Percentiles rank a stretch among this genome's conserved stretches.
These are phyloP conservation scores for Schizaphis graminum DNA, from an alignment of 2,888 invertebrate genomes.

Conservation along the genomic window DNA sequence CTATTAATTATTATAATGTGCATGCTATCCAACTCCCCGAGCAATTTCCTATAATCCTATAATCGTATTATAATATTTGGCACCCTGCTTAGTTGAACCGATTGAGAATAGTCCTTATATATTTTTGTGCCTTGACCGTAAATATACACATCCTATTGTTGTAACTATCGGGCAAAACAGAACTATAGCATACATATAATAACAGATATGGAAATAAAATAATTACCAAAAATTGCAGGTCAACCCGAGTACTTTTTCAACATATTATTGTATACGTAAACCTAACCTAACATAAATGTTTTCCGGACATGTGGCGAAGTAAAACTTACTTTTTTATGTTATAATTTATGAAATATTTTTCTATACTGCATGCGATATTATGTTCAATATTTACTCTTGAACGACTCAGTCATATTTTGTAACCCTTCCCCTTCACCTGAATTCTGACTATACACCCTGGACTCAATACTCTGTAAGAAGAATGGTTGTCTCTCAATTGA, in stretches of 20 bases:
- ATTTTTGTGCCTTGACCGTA: background rate
- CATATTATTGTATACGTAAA: background rate
- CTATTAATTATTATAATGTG: background rate
- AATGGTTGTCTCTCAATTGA: background rate
- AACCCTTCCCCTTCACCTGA: background rate
- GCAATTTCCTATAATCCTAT: background rate
- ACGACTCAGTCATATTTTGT: background rate
- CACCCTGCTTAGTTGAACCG: background rate
- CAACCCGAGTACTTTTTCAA: background rate
- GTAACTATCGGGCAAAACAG: background rate
- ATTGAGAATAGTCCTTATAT: background rate
- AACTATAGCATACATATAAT: background rate
- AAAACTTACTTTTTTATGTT: background rate
- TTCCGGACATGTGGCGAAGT: background rate
- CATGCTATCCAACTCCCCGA: background rate
- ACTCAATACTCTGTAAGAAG: background rate
- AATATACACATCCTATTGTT: background rate
- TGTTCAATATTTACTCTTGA: background rate
- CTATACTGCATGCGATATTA: background rate
- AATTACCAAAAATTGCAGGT: background rate
- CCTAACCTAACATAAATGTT: background rate
- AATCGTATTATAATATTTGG: background rate
- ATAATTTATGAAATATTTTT: background rate
- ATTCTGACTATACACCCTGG: background rate
- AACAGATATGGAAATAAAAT: background rate